Conservation (phyloP, 2,113 vertebrate species). For the Erpornis zantholeuca region DNA sequence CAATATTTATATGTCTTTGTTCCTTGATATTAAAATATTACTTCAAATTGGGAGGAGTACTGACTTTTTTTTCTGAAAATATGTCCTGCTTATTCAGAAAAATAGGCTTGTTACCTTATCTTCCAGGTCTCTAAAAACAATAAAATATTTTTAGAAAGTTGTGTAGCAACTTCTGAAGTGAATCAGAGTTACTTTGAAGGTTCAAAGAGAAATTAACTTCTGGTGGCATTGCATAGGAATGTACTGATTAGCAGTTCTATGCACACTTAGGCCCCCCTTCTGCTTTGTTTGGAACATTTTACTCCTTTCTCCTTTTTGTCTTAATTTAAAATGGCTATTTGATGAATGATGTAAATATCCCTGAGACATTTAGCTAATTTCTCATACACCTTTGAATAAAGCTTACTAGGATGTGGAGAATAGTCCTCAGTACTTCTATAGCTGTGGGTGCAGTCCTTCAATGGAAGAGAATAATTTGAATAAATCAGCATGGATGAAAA, state of each 20-base stretch:
- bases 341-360: neutral
- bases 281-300: neutral
- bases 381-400: neutral
- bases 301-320: neutral
- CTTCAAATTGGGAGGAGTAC: neutral
- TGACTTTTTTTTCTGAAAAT: neutral
- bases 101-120: neutral
- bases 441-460: neutral
- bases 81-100: neutral
- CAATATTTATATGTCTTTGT: neutral
- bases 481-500: neutral
- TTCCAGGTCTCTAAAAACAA: neutral
- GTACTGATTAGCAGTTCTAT: neutral
- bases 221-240: neutral
- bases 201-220: neutral
- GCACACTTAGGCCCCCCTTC: neutral
- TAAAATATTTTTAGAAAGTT: neutral
- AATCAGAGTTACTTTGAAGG: neutral
- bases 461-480: neutral
- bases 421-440: neutral
- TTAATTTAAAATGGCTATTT: neutral
- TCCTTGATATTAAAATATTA: neutral
- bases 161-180: neutral
- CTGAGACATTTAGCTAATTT: neutral
- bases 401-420: neutral